Percentiles rank a stretch among this genome's conserved stretches.
Evolutionary conservation across 2,797 vertebrate species (phyloP).

Genomic region (Moxostoma hubbsi): DNA sequence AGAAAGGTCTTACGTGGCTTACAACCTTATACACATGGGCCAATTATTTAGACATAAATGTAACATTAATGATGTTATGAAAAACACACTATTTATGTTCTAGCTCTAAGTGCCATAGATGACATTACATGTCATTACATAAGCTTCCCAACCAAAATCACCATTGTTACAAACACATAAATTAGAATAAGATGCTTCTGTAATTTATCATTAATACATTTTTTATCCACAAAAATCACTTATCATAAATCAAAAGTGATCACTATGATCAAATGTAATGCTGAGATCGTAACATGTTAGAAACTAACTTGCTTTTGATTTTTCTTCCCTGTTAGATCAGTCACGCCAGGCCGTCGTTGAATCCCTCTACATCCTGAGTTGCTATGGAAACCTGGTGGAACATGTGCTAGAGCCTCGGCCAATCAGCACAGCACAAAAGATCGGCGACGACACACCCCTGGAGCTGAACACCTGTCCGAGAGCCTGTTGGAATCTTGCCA

Average conservation of each 20-base stretch:
- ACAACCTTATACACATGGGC: not conserved
- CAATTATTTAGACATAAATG: conserved; percentile 3
- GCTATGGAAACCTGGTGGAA: conserved; percentile 94
- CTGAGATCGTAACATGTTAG: not conserved
- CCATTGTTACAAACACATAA: no score
- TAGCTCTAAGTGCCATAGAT: no score
- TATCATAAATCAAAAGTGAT: no score
- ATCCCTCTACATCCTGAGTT: conserved; percentile 94
- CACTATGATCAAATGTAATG: no score
- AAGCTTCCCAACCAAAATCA: no score
- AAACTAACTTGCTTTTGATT: not conserved
- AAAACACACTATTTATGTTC: not conserved
- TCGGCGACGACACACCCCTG: conserved; percentile 93
- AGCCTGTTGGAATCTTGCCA: conserved; percentile 93
- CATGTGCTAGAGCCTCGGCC: conserved; percentile 93
- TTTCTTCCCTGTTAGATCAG: conserved; percentile 80
- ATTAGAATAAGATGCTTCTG: no score
- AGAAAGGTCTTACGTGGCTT: conserved; percentile 87
- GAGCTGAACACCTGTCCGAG: conserved; percentile 92
- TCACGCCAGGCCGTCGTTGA: conserved; percentile 92
- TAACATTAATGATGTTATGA: not conserved
- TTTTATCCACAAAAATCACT: not conserved
- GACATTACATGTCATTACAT: no score
- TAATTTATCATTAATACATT: no score
- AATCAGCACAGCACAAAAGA: conserved; percentile 90